Evolutionary conservation across 2,888 invertebrate species (phyloP).

Genomic region (Diarsia mendica): DNA sequence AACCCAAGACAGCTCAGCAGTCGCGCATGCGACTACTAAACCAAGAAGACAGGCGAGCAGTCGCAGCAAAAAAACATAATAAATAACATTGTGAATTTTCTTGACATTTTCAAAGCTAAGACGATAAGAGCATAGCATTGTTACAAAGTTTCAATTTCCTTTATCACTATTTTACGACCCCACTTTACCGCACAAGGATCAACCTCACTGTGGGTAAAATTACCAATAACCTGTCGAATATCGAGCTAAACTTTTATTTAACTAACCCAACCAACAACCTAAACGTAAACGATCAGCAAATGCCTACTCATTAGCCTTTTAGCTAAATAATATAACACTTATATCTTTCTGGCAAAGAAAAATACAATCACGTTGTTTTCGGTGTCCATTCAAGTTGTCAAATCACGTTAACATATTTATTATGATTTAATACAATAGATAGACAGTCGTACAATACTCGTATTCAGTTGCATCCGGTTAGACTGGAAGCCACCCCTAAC

Average conservation of each 20-base stretch:
- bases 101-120: not conserved
- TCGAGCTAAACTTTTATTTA: not conserved
- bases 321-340: not conserved
- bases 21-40: too few species aligned
- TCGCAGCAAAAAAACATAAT: too few species aligned
- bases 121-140: too few species aligned
- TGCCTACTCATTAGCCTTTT: not conserved
- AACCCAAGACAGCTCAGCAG: too few species aligned
- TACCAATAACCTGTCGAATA: not conserved
- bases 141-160: not conserved
- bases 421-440: too few species aligned
- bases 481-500: too few species aligned
- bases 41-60: too few species aligned
- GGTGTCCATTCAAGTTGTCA: not conserved
- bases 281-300: not conserved
- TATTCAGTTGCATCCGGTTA: too few species aligned
- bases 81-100: not conserved
- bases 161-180: not conserved
- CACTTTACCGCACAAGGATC: not conserved
- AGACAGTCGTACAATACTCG: too few species aligned
- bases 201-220: not conserved
- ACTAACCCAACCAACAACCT: not conserved
- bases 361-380: slow-evolving; percentile 16
- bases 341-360: too few species aligned
- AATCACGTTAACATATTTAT: not conserved